Base-by-base conservation (phyloP, 2,888 invertebrate species). In the Cataglyphis altisquamis region DNA sequence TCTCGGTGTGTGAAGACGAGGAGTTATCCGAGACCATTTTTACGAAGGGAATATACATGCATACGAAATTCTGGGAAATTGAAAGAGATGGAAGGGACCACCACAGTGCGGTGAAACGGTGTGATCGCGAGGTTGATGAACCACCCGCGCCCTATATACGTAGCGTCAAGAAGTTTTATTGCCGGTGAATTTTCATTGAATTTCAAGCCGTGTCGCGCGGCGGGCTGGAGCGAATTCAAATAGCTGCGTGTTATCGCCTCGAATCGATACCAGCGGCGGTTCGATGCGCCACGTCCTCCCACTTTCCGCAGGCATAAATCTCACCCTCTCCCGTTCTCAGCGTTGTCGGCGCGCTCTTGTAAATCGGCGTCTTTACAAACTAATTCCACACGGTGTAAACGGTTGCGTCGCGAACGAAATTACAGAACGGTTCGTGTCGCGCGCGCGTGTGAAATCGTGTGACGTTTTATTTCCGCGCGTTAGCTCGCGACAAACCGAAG, bases 111-210 rank as follows among this genome's bases (percentile, higher is more conserved):
- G 10, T 36, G 64, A 75, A 63, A 63, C 75, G 48, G 12, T 52
- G 29, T 25, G 29, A n/a, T 67, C 57, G 64, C 39, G 57, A 29
- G 77, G n/a, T 67, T 67, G 67, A 77, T 64, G 77, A 77, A 77
- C 75, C 75, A 41, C 39, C 41, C 55, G 29, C 67, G 21, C 6
- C 57, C 57, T 45, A 18, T 70, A 45, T 48, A 39, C 45, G 25
- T 12, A 45, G 68, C 62, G 39, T 72, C 48, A 62, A 62, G 67
- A 82, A 86, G 70, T 84, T 87, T 83, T 36, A 63, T 72, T 48
- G 41, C 10, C 45, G 67, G 68, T 32, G 68, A 62, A 62, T 86
- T 80, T 73, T 73, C 87, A 81, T 87, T 68, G 87, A 85, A 84
- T 85, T 73, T 21, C 82, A 72, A 83, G 70, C 60, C 81, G 39